Evolutionary conservation across 2,888 invertebrate species (phyloP).

Genomic region (Volucella inflata): DNA sequence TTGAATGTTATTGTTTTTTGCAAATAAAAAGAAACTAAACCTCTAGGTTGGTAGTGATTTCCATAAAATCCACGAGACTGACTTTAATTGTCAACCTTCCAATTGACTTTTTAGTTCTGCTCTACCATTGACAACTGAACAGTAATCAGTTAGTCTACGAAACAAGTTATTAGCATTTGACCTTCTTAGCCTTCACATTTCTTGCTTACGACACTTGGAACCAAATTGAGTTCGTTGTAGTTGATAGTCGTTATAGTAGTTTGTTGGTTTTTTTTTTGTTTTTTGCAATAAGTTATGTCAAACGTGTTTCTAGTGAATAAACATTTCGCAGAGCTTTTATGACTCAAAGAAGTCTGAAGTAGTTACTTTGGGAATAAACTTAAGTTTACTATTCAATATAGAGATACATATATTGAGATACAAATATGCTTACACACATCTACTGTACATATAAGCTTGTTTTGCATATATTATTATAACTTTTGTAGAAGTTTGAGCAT

Average conservation of each 20-base stretch:
- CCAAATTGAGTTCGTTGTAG: slow-evolving; percentile 1
- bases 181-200: slow-evolving; percentile 15
- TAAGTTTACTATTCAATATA: slow-evolving; percentile 17
- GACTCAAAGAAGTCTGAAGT: slow-evolving; percentile 1
- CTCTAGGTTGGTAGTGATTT: too few species aligned
- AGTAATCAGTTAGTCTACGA: neutral
- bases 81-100: too few species aligned
- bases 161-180: slow-evolving; percentile 37
- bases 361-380: neutral
- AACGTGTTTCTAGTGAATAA: neutral
- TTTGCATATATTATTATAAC: too few species aligned
- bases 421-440: too few species aligned
- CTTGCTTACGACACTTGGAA: slow-evolving; percentile 11
- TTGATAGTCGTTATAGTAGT: slow-evolving; percentile 7
- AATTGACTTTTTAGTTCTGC: too few species aligned
- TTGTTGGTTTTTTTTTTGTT: too few species aligned
- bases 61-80: too few species aligned
- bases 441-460: too few species aligned
- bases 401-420: neutral
- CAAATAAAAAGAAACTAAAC: too few species aligned
- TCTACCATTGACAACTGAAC: too few species aligned
- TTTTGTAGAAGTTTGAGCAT: neutral
- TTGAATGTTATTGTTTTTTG: too few species aligned
- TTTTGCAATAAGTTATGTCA: neutral
- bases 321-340: slow-evolving; percentile 22